phyloP scores from a whole-genome alignment of 2,797 vertebrate genomes.

The Netta rufina region DNA sequence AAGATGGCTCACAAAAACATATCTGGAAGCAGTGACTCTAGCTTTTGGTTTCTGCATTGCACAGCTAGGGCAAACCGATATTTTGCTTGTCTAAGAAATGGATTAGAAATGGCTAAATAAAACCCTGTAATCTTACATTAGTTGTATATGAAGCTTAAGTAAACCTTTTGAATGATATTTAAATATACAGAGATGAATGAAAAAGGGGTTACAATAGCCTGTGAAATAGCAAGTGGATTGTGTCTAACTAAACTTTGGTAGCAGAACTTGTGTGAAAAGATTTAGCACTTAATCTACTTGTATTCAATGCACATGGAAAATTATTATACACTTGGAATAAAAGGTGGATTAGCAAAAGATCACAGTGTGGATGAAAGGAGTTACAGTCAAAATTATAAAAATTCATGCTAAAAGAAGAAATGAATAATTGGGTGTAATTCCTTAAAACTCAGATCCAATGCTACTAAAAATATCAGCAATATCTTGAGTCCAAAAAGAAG shows the following conservation, averaged over 20 bases:
- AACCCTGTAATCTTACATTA: not conserved
- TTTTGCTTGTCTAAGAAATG: not conserved
- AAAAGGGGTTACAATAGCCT: not conserved
- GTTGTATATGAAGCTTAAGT: not conserved
- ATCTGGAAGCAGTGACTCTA: not conserved
- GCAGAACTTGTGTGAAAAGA: not conserved
- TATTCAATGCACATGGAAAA: not conserved
- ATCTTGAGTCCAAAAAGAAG: not conserved
- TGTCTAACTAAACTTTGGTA: not conserved
- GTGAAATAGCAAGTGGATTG: not conserved
- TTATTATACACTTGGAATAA: not conserved
- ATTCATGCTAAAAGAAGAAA: not conserved
- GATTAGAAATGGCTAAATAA: not conserved
- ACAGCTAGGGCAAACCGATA: not conserved
- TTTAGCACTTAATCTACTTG: constrained; percentile 15
- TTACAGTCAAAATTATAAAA: not conserved
- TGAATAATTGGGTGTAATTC: not conserved
- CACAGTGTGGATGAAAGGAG: not conserved
- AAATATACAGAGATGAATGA: not conserved
- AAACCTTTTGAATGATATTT: not conserved
- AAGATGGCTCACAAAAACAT: not conserved
- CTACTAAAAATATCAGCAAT: not conserved
- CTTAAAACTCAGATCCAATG: not conserved
- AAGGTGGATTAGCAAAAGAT: not conserved
- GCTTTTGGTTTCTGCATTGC: not conserved